Base-by-base conservation (phyloP, 2,797 vertebrate species). In the Gymnodraco acuticeps region DNA sequence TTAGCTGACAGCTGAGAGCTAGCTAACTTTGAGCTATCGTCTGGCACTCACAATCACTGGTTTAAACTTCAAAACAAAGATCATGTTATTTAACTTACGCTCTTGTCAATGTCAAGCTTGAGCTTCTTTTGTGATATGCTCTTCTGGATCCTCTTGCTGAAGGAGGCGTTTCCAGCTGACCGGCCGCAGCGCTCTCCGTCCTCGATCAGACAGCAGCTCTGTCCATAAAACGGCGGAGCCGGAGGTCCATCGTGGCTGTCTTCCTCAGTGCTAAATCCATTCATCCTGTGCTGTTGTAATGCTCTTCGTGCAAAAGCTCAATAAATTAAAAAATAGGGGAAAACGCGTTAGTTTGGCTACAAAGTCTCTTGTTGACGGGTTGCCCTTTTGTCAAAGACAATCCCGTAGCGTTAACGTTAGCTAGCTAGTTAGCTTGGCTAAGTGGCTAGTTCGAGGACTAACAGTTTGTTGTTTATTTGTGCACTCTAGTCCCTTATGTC, bases 101-200 rank as follows among this genome's bases (percentile, higher is more conserved):
- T 98, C 88, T 98, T 98, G 93, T 99, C 97, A 84, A 98, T 98
- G 93, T 99, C 98, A 89, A 99, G 94, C 62, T 97, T 98, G 67
- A 99, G 96, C 78, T 98, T 98, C 93, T 99, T 99, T 94, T 99
- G 97, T 0, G 97, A 98, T 79, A 99, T 98, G 93, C 98, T 99
- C 88, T 99, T 99, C 95, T 99, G 98, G 87, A 99, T 97, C 88
- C 98, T 91, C 92, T 99, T 99, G 93, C 98, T 99, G 94, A 99
- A 99, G 93, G 97, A 98, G 91, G 98, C 98, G 95, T 99, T 99
- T 84, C 98, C 98, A 55, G 98, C 97, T 0, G 98, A 93, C 58
- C 98, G 96, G 84, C 96, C 96, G 88, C 98, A 99, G 74, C 98
- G 97, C 89, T 98, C 96, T 5, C 97, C 98, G 91, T 97, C 98